Conservation (phyloP, 2,797 vertebrate species). For the Bradypodion ventrale region DNA sequence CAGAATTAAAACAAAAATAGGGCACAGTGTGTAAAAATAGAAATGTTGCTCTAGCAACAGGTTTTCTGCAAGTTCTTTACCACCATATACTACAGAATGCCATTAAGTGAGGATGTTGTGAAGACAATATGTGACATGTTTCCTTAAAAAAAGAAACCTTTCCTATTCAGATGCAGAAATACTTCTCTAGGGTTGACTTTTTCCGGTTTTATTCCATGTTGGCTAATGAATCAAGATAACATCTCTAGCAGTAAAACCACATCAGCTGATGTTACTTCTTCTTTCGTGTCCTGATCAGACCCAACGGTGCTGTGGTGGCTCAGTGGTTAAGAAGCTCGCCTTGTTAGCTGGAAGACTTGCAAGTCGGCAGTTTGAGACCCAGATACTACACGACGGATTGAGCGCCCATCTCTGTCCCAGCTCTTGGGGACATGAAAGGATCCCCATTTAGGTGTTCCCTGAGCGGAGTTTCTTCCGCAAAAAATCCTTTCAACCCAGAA, state of each 20-base stretch:
- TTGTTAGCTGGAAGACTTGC: no score
- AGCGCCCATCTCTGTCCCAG: no score
- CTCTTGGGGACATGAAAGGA: no score
- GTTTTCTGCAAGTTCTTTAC: neutral
- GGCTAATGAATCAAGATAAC: slow-evolving; percentile 17
- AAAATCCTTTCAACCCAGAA: no score
- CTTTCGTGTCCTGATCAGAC: no score
- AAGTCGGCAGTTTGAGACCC: no score
- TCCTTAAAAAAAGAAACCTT: neutral
- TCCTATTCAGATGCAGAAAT: slow-evolving; percentile 9
- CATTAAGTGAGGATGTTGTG: neutral
- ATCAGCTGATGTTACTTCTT: neutral
- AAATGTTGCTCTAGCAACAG: neutral
- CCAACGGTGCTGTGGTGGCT: no score
- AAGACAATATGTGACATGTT: neutral
- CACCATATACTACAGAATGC: neutral
- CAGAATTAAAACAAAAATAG: neutral
- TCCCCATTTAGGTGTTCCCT: no score
- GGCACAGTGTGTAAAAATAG: neutral
- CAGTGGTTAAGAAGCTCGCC: no score
- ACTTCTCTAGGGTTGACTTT: neutral
- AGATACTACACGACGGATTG: no score
- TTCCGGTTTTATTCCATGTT: slow-evolving; percentile 7
- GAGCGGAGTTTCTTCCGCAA: no score
- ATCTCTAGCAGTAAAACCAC: neutral